These are phyloP conservation scores for Drosophila ironensis DNA, from an alignment of 1,140 invertebrate genomes.

Conservation along the genomic window DNA sequence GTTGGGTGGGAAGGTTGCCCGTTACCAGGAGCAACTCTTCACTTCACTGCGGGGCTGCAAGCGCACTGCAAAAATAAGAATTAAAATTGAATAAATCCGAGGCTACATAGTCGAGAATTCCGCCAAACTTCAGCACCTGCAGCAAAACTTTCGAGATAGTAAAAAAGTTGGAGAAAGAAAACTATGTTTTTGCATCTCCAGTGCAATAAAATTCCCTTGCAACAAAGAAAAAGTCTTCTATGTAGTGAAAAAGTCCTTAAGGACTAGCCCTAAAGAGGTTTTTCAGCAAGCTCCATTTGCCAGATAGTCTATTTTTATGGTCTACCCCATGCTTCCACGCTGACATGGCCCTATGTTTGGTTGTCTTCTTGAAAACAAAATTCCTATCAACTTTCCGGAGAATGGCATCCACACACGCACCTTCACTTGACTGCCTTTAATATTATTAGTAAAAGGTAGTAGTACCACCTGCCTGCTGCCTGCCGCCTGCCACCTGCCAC, in stretches of 20 bases:
- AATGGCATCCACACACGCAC: conserved; percentile 5
- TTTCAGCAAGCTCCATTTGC: background rate
- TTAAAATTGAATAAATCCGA: background rate
- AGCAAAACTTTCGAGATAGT: background rate
- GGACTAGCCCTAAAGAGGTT: too few species aligned
- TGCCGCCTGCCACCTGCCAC: too few species aligned
- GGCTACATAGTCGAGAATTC: too few species aligned
- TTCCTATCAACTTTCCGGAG: background rate
- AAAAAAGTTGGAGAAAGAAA: too few species aligned
- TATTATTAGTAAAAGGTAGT: background rate
- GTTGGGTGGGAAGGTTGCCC: conserved; percentile 11
- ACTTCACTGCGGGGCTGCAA: background rate
- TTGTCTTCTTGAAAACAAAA: conserved; percentile 6
- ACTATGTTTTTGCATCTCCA: too few species aligned
- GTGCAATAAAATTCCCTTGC: too few species aligned
- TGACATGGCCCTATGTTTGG: too few species aligned
- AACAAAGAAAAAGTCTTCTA: too few species aligned
- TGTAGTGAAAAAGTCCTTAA: too few species aligned
- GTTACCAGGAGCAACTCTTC: background rate
- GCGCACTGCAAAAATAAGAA: conserved; percentile 5
- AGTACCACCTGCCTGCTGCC: too few species aligned
- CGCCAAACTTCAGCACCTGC: too few species aligned
- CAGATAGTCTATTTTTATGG: conserved; percentile 19
- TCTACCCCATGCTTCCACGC: background rate
- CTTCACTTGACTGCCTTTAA: conserved; percentile 13